phyloP scores from a whole-genome alignment of 2,113 vertebrate species.

The Ochotona curzoniae region DNA sequence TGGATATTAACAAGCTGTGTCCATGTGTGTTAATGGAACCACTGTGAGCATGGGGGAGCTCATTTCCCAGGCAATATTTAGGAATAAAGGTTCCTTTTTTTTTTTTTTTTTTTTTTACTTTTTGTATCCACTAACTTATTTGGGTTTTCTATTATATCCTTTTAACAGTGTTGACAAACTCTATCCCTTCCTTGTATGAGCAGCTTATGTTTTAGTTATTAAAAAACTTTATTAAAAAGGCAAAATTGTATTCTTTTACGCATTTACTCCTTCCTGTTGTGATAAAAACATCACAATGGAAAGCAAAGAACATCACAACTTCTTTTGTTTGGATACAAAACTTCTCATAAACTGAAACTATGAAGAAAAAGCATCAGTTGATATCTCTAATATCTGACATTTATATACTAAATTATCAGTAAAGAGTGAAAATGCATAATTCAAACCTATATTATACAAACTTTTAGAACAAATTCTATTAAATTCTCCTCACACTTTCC shows the following conservation, averaged over 20 bases:
- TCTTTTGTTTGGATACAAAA: neutral
- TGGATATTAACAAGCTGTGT: neutral
- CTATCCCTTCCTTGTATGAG: neutral
- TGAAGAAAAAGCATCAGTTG: neutral
- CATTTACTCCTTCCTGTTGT: neutral
- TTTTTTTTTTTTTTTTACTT: neutral
- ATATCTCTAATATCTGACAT: neutral
- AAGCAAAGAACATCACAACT: neutral
- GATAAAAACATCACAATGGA: neutral
- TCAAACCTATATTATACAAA: neutral
- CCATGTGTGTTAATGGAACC: neutral
- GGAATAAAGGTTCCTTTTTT: neutral
- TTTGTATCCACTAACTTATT: neutral
- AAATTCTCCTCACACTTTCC: neutral
- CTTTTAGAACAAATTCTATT: no score
- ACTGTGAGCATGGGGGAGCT: neutral
- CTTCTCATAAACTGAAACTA: neutral
- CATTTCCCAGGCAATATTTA: neutral
- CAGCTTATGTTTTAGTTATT: neutral
- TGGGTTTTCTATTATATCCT: neutral
- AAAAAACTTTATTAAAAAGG: neutral
- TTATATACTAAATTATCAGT: neutral
- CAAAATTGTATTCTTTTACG: neutral
- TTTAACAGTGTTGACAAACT: neutral
- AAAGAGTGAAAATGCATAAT: neutral